Conservation (phyloP, 2,888 invertebrate genomes). For the Amiota minor region DNA sequence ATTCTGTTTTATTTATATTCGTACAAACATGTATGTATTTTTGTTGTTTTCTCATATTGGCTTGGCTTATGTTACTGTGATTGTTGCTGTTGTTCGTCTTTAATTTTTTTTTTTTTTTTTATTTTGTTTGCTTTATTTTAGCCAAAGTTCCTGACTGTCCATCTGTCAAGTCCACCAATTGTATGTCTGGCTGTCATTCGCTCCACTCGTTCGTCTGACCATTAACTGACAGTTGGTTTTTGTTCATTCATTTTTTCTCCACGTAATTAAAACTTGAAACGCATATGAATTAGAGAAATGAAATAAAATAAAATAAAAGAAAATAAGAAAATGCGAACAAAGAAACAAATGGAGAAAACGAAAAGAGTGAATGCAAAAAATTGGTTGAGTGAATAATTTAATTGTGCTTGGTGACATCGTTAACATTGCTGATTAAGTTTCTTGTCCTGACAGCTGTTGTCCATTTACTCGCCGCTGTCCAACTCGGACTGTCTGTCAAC, state of each 20-base stretch:
- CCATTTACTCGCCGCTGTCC: background rate
- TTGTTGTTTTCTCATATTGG: slow-evolving; percentile 30
- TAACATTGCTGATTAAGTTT: slow-evolving; percentile 70
- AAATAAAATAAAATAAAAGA: slow-evolving; percentile 24
- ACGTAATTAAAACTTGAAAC: slow-evolving; percentile 72
- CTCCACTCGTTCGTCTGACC: slow-evolving; percentile 35
- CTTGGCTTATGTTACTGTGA: slow-evolving; percentile 32
- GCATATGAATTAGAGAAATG: slow-evolving; percentile 71
- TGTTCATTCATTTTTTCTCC: slow-evolving; percentile 45
- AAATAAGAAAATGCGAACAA: slow-evolving; percentile 30
- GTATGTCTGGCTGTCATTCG: slow-evolving; percentile 42
- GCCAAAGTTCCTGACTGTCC: slow-evolving; percentile 36
- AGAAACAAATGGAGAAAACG: slow-evolving; percentile 15
- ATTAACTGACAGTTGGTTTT: slow-evolving; percentile 40
- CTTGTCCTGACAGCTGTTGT: slow-evolving; percentile 57
- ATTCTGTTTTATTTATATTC: slow-evolving; percentile 65
- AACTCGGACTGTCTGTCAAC: slow-evolving; percentile 58
- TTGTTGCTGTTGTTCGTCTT: slow-evolving; percentile 60
- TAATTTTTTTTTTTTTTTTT: slow-evolving; percentile 64
- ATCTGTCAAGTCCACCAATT: slow-evolving; percentile 26
- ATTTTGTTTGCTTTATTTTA: slow-evolving; percentile 48
- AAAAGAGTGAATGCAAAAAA: slow-evolving; percentile 37
- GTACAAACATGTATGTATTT: background rate
- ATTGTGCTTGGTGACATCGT: slow-evolving; percentile 63
- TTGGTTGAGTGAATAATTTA: slow-evolving; percentile 45